Evolutionary conservation across 2,888 invertebrate species (phyloP), one percentile per base, ranked within the genome.

Genomic region (Arctia plantaginis): DNA sequence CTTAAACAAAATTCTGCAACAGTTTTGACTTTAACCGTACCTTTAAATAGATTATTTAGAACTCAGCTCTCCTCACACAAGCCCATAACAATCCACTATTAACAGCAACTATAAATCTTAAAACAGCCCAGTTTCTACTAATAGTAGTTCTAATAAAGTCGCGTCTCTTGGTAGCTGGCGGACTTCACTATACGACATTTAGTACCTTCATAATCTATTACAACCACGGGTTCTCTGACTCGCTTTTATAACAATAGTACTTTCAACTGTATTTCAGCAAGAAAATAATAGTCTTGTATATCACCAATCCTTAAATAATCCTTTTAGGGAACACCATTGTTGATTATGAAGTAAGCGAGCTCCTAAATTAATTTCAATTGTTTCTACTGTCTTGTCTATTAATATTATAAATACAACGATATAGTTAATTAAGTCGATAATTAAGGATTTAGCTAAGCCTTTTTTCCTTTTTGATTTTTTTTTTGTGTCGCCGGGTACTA

Each of bases 161-260:
- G 78, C 78, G 68, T 79, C 78, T 70, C 65, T 66, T 75, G 70
- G 75, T 75, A 75, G 78, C 83, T 76, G 77, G 82, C 81, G 70
- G 84, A 78, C 82, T 81, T 86, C 83, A 82, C 80, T 75, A 81
- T 86, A 86, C 86, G 88, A 90, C 89, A 86, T 91, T 90, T 89
- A 90, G 82, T 90, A 85, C 85, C 83, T 83, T 88, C 89, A 78
- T 91, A 90, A 90, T 86, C 85, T 86, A 88, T 88, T 87, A 88
- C 88, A 88, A 88, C 86, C 82, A 83, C 84, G 82, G 85, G 88
- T 88, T 87, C 87, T 90, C 89, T 86, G 84, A 74, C 78, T 80
- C 73, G 76, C 77, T 83, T 86, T 87, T 84, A 86, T 80, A 81
- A 79, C 82, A 71, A 67, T 78, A 80, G 73, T 80, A 78, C 75